phyloP scores from a whole-genome alignment of 2,113 vertebrate genomes.

The Proterorhinus semilunaris region DNA sequence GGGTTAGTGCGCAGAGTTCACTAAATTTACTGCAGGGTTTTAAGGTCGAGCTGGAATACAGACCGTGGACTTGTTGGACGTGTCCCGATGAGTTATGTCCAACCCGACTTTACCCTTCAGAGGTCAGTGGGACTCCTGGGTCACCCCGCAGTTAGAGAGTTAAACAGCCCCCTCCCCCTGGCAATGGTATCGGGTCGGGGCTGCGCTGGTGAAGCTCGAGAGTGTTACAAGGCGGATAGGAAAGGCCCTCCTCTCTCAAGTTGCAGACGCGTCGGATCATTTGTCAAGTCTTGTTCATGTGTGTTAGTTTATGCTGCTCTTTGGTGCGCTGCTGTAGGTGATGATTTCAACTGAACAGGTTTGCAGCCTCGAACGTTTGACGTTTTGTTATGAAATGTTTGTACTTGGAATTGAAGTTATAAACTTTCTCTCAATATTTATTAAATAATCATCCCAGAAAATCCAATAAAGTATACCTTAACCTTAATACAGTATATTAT shows the following conservation, averaged over 20 bases:
- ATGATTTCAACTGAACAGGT: not conserved
- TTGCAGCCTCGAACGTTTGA: not conserved
- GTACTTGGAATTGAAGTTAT: not conserved
- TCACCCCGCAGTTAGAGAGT: conserved; percentile 53
- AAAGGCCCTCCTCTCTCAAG: conserved; percentile 29
- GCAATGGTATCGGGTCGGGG: conserved; percentile 40
- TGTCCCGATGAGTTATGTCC: conserved; percentile 65
- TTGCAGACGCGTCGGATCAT: conserved; percentile 3
- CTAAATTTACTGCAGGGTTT: conserved; percentile 64
- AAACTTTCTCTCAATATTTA: not conserved
- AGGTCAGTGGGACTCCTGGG: conserved; percentile 63
- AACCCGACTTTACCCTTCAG: conserved; percentile 50
- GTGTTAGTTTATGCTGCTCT: conserved; percentile 17
- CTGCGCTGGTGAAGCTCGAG: conserved; percentile 12
- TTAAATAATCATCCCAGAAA: not conserved
- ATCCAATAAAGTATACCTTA: not conserved
- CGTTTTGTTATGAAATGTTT: not conserved
- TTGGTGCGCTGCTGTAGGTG: conserved; percentile 1
- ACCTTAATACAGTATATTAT: not conserved
- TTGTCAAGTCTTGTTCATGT: conserved; percentile 21
- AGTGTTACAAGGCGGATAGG: conserved; percentile 35
- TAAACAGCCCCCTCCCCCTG: conserved; percentile 45
- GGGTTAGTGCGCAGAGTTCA: conserved; percentile 57
- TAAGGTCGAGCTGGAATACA: conserved; percentile 57
- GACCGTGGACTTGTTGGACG: conserved; percentile 65